Percentiles rank a stretch among this genome's conserved stretches.
phyloP scores from a whole-genome alignment of 2,797 vertebrate genomes.

The Tapera naevia region DNA sequence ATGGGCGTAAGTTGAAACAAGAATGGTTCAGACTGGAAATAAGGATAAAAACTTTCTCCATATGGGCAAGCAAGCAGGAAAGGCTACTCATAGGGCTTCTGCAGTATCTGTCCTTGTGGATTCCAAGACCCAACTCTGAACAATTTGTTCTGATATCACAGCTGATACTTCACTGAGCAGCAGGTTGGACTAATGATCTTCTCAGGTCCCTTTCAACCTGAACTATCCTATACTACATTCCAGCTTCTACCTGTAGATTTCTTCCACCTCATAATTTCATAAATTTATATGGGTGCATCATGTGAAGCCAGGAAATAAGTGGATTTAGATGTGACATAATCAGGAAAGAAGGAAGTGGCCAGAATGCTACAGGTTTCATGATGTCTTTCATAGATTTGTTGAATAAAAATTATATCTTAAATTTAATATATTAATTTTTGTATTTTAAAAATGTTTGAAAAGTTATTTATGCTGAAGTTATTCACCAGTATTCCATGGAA shows the following conservation, averaged over 20 bases:
- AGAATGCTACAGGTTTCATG: not conserved
- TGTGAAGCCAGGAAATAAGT: not conserved
- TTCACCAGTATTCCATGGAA: not conserved
- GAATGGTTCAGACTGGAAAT: not conserved
- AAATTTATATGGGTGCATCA: not conserved
- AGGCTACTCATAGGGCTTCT: not conserved
- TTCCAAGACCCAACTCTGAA: not conserved
- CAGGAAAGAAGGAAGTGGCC: not conserved
- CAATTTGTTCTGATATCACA: not conserved
- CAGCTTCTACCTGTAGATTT: not conserved
- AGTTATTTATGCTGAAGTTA: not conserved
- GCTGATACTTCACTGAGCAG: not conserved
- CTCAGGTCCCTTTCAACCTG: not conserved
- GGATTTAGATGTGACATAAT: not conserved
- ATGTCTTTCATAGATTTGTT: not conserved
- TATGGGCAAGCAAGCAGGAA: not conserved
- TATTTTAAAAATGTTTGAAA: not conserved
- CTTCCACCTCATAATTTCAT: not conserved
- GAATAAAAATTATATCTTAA: not conserved
- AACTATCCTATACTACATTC: not conserved
- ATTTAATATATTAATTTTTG: not conserved
- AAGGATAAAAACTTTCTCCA: not conserved
- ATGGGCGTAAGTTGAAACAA: not conserved
- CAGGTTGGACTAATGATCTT: not conserved
- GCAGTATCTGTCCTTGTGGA: not conserved